Percentiles rank a stretch among this genome's conserved stretches.
Evolutionary conservation across 2,113 vertebrate genomes (phyloP).

Genomic region (Telmatochromis sp.): DNA sequence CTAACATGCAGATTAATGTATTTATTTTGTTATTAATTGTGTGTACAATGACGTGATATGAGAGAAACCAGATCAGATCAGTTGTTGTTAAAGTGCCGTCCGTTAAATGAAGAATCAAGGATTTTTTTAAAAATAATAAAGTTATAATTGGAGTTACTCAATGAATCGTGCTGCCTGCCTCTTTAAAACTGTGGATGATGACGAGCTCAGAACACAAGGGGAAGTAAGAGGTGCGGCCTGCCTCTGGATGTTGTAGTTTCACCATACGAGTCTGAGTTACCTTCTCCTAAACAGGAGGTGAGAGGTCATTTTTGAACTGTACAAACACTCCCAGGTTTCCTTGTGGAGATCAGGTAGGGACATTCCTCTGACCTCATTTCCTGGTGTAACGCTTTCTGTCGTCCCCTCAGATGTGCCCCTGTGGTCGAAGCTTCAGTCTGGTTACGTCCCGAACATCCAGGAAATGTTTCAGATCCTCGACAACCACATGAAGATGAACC

Average conservation of each 20-base stretch:
- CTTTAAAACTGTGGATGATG: background rate
- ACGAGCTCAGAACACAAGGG: background rate
- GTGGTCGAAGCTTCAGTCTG: constrained; percentile 76
- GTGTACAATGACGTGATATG: background rate
- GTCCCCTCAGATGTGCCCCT: constrained; percentile 64
- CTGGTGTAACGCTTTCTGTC: background rate
- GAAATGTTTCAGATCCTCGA: constrained; percentile 75
- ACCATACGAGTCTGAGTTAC: background rate
- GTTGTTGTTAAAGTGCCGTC: background rate
- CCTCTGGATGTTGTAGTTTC: background rate
- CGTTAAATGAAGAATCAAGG: background rate
- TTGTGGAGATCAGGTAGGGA: background rate
- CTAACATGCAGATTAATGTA: background rate
- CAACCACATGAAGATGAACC: constrained; percentile 73
- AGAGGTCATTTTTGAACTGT: background rate
- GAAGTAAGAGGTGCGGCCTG: background rate
- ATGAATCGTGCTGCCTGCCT: background rate
- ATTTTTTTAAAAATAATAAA: accelerated
- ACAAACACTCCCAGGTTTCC: background rate
- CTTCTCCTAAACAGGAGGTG: background rate
- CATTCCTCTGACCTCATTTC: background rate
- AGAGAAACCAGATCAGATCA: background rate
- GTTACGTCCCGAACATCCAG: constrained; percentile 73
- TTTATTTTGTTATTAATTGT: background rate
- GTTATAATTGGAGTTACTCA: background rate